Percentiles rank a stretch among this genome's conserved stretches.
Evolutionary conservation across 2,113 vertebrate species (phyloP).

Genomic region (Drymodes brunneopygia): DNA sequence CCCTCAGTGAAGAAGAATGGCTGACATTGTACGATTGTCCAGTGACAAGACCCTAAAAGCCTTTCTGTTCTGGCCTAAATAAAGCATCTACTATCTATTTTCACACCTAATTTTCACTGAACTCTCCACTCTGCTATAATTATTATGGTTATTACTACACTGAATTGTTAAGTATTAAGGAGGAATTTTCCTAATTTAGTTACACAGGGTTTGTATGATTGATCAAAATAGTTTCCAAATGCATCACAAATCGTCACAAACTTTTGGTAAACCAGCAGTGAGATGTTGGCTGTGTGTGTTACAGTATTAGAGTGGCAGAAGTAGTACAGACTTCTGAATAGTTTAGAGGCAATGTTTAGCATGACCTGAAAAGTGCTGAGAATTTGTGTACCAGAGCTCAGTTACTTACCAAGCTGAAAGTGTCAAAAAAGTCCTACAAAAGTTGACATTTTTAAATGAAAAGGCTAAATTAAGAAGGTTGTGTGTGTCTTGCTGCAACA

Average conservation of each 20-base stretch:
- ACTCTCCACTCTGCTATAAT: neutral
- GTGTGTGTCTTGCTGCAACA: neutral
- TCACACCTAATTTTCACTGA: neutral
- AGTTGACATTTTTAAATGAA: neutral
- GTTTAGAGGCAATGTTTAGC: neutral
- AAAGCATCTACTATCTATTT: neutral
- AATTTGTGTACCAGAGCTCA: neutral
- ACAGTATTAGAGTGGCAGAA: neutral
- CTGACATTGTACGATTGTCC: neutral
- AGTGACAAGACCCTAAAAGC: neutral
- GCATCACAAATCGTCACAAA: neutral
- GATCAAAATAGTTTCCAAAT: neutral
- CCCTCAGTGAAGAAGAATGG: neutral
- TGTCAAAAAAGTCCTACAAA: neutral
- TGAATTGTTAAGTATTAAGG: neutral
- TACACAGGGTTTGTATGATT: neutral
- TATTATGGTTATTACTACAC: neutral
- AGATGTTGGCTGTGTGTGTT: neutral
- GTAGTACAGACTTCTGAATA: neutral
- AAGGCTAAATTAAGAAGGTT: neutral
- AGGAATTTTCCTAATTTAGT: neutral
- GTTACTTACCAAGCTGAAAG: neutral
- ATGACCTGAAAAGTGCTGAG: neutral
- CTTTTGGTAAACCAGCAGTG: neutral
- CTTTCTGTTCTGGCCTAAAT: neutral